Evolutionary conservation across 2,888 invertebrate species (phyloP).

Genomic region (Eurytoma californica): DNA sequence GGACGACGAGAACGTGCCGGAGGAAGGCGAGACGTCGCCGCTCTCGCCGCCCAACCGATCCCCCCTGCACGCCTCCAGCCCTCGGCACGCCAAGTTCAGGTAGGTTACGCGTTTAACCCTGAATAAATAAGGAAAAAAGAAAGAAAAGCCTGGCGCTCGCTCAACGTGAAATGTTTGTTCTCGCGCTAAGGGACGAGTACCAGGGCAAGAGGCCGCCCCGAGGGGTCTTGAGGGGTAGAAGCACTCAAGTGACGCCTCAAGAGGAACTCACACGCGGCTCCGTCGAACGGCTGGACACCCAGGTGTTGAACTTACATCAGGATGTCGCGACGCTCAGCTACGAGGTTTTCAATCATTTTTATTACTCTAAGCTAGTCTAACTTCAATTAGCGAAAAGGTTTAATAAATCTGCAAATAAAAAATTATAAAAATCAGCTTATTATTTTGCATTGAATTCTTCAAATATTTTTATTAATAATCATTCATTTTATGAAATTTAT

Average conservation of each 20-base stretch:
- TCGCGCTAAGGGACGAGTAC: conserved; percentile 65
- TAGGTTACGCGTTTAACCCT: conserved; percentile 56
- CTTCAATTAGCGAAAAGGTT: too few species aligned
- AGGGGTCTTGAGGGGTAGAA: conserved; percentile 64
- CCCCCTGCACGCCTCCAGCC: conserved; percentile 78
- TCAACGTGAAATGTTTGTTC: background rate
- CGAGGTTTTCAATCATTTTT: conserved; percentile 77
- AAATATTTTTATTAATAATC: too few species aligned
- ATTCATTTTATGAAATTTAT: too few species aligned
- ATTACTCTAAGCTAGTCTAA: too few species aligned
- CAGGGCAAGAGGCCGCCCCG: conserved; percentile 64
- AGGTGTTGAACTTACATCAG: conserved; percentile 88
- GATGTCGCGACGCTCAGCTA: conserved; percentile 90
- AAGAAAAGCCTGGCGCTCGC: background rate
- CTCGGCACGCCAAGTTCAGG: conserved; percentile 82
- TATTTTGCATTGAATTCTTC: too few species aligned
- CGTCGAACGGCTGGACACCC: conserved; percentile 87
- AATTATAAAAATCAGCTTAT: too few species aligned
- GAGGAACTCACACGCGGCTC: conserved; percentile 72
- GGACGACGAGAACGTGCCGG: conserved; percentile 91
- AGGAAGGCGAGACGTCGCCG: conserved; percentile 82
- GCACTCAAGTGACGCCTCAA: conserved; percentile 64
- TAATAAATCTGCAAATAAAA: too few species aligned
- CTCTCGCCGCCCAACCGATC: conserved; percentile 81
- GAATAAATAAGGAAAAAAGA: too few species aligned